These are phyloP conservation scores for Hydractinia symbiolongicarpus DNA, from an alignment of 30 jellyfish, hydroid and myxozoan species.

Conservation along the genomic window DNA sequence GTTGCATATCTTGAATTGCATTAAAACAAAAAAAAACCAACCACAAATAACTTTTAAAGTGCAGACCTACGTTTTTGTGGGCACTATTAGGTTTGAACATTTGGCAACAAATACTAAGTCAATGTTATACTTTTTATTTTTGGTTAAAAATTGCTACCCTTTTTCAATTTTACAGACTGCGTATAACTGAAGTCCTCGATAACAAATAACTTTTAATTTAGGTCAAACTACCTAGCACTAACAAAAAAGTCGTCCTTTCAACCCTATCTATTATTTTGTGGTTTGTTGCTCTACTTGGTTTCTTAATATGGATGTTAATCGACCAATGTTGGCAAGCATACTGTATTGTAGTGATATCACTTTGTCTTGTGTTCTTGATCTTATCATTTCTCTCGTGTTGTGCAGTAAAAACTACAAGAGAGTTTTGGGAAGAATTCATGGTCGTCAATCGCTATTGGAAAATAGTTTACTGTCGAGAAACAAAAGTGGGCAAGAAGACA, in stretches of 20 bases:
- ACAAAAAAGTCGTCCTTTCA: not conserved
- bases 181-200: not conserved
- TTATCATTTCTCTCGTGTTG: not conserved
- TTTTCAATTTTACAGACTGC: too few species aligned
- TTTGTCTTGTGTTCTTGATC: not conserved
- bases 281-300: not conserved
- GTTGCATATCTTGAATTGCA: too few species aligned
- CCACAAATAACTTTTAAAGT: too few species aligned
- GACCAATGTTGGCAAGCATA: conserved; percentile 28
- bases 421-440: conserved; percentile 1
- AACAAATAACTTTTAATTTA: not conserved
- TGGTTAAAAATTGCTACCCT: too few species aligned
- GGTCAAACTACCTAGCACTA: not conserved
- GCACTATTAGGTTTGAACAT: too few species aligned
- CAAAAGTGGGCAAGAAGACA: not conserved
- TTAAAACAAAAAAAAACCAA: too few species aligned
- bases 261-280: not conserved
- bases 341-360: not conserved
- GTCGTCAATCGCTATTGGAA: conserved; percentile 9
- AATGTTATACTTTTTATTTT: too few species aligned
- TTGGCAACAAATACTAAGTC: too few species aligned
- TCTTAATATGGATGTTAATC: conserved; percentile 9
- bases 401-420: not conserved
- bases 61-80: too few species aligned
- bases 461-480: conserved; percentile 28